Percentiles rank a stretch among this genome's conserved stretches.
These are phyloP conservation scores for Brachyrhaphis roseni DNA, from an alignment of 2,797 vertebrate species.

Conservation along the genomic window DNA sequence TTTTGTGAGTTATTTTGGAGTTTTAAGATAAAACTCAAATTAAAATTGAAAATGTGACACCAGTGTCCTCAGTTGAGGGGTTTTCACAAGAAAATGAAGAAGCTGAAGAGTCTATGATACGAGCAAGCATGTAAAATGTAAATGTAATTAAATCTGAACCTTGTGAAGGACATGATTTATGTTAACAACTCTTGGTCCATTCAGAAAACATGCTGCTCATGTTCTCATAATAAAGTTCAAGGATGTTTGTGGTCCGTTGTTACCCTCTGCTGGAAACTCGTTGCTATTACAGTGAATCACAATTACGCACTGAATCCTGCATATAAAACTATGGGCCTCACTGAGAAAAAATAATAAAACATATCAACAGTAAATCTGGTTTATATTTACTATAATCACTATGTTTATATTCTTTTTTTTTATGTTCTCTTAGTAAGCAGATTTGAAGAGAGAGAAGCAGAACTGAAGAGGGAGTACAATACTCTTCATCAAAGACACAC, in stretches of 20 bases:
- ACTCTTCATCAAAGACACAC: slow-evolving; percentile 95
- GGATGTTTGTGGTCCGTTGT: slow-evolving; percentile 19
- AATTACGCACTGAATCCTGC: background rate
- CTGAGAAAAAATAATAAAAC: background rate
- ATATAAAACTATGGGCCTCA: background rate
- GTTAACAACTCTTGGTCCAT: background rate
- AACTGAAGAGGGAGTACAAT: slow-evolving; percentile 96
- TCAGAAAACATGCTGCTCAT: background rate
- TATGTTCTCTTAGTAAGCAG: slow-evolving; percentile 86
- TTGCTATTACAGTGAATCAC: slow-evolving; percentile 44
- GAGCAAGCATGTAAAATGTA: background rate
- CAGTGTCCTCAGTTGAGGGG: background rate
- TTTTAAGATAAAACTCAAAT: background rate
- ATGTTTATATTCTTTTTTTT: slow-evolving; percentile 4
- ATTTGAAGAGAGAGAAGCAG: slow-evolving; percentile 94
- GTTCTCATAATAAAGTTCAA: background rate
- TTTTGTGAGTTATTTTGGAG: background rate
- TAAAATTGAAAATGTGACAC: background rate
- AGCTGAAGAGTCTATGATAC: background rate
- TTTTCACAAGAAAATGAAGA: background rate
- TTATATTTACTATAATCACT: background rate
- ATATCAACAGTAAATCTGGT: background rate
- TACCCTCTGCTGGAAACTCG: slow-evolving; percentile 66
- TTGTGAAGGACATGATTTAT: background rate
- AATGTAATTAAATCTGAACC: background rate